Base-by-base conservation (phyloP, 1,140 invertebrate genomes). In the Drosophila funebris region DNA sequence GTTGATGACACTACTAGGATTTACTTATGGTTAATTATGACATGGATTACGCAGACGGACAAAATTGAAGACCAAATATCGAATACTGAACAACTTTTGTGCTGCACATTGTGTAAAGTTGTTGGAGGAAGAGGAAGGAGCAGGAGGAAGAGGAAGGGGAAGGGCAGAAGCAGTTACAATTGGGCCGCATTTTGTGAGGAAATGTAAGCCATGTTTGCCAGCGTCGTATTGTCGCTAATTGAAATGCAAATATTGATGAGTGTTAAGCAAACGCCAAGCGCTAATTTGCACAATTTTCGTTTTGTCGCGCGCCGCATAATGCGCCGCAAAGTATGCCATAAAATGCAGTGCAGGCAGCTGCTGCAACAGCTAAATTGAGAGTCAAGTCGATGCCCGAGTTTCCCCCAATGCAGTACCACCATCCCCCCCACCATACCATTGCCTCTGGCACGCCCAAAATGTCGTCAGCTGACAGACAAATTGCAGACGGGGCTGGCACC, bases 231-330 rank as follows among this genome's bases (percentile, higher is more conserved):
- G 71, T 78, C 82, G 69, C 78, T 87, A 87, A 87, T 87, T 87
- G 82, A 87, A 82, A 76, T 87, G 78, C 82, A 87, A 87, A 87
- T 87, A 87, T 87, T 87, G 82, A 88, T 78, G 78, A 87, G 82
- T 87, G 82, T 85, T 76, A 73, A 85, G 79, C 64, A 85, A 77
- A 73, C 74, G 67, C 75, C 79, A 64, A 74, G 64, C 75, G 78
- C 78, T 87, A 87, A 88, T 87, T 87, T 87, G 82, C 75, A 82
- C 82, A 87, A 82, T 88, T 75, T 71, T 71, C 72, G 66, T 78
- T 87, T 80, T 87, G 78, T 78, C 82, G 81, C 79, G 72, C 44
- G 61, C 82, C 82, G 78, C 81, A 87, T 85, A 85, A 85, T 85
- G 81, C 82, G 73, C 77, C 82, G 74, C 81, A 85, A 87, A 87